These are phyloP conservation scores for Hyposoter didymator DNA, from an alignment of 2,888 invertebrate genomes.

Conservation along the genomic window DNA sequence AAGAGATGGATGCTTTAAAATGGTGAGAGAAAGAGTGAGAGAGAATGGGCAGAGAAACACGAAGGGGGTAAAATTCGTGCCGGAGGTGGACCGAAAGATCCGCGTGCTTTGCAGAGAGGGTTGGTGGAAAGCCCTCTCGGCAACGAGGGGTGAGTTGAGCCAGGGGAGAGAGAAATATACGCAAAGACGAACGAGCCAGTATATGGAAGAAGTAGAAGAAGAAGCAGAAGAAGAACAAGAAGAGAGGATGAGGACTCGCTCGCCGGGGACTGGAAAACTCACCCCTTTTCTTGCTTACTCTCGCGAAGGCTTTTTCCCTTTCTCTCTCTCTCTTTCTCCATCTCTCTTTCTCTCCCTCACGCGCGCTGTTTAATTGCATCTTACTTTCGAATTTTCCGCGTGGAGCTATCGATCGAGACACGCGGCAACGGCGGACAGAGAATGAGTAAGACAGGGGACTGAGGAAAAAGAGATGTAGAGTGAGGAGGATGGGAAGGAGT, in stretches of 20 bases:
- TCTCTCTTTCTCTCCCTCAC: slow-evolving; percentile 60
- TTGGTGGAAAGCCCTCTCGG: slow-evolving; percentile 71
- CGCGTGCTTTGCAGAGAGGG: slow-evolving; percentile 64
- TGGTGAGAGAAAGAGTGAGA: slow-evolving; percentile 49
- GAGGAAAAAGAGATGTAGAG: slow-evolving; percentile 43
- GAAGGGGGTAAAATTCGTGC: slow-evolving; percentile 52
- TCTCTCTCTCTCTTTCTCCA: slow-evolving; percentile 16
- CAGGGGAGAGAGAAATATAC: slow-evolving; percentile 70
- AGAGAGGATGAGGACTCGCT: slow-evolving; percentile 60
- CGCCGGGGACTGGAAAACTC: slow-evolving; percentile 83
- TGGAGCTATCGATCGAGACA: slow-evolving; percentile 84
- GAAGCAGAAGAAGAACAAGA: slow-evolving; percentile 66
- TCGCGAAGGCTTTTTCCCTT: slow-evolving; percentile 70
- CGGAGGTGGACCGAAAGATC: slow-evolving; percentile 68
- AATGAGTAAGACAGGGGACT: slow-evolving; percentile 22
- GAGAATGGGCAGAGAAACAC: slow-evolving; percentile 40
- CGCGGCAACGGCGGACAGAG: slow-evolving; percentile 68
- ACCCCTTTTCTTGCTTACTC: slow-evolving; percentile 85
- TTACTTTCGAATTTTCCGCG: slow-evolving; percentile 85
- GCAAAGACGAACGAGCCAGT: slow-evolving; percentile 65
- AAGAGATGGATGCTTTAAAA: slow-evolving; percentile 45
- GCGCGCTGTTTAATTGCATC: slow-evolving; percentile 84
- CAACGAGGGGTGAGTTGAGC: slow-evolving; percentile 45
- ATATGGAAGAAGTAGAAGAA: slow-evolving; percentile 64
- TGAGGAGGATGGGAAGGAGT: slow-evolving; percentile 61